Evolutionary conservation across 2,888 invertebrate genomes (phyloP), one percentile per base, ranked within the genome.

Genomic region (Drosophila kuntzei): DNA sequence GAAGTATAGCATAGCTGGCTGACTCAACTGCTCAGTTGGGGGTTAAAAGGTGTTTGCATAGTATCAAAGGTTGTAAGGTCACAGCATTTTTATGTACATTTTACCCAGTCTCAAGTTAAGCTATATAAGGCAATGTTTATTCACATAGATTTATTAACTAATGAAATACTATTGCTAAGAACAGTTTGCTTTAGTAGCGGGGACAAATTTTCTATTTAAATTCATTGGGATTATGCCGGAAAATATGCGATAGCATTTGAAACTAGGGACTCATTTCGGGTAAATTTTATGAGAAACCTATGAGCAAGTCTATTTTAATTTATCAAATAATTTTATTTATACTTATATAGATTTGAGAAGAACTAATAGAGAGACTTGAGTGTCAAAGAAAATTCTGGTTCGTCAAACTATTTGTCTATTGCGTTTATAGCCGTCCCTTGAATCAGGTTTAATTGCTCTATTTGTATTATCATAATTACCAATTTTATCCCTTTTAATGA

Each of bases 1-100:
- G 51, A 71, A 66, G 55, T 65, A 71, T 60, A 57, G 39, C 41
- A 46, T 39, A 44, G n/a, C 44, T 16, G 36, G 22, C 27, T 16
- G 20, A 27, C 22, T 49, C 14, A 36, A 50, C 36, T 18, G 39
- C 53, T 39, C 53, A 39, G 60, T n/a, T 44, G 41, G 29, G 32
- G 46, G 32, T 43, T 51, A 43, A 50, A 25, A 55, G 37, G 12
- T 36, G 37, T 60, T 54, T 50, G 43, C 5, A 36, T 60, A 53
- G 53, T 16, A 57, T 63, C 25, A 54, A 44, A 61, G 34, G 32
- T 57, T 53, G 16, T 32, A 62, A 59, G 58, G 50, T 47, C 65
- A 39, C 58, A 59, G 39, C 5, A 53, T 53, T 49, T 66, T 59
- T 43, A 66, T 53, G 32, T n/a, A 51, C 36, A 37, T 27, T 51